Percentiles rank a stretch among this genome's conserved stretches.
Evolutionary conservation across 2,113 vertebrate species (phyloP).

Genomic region (Okapia johnstoni): DNA sequence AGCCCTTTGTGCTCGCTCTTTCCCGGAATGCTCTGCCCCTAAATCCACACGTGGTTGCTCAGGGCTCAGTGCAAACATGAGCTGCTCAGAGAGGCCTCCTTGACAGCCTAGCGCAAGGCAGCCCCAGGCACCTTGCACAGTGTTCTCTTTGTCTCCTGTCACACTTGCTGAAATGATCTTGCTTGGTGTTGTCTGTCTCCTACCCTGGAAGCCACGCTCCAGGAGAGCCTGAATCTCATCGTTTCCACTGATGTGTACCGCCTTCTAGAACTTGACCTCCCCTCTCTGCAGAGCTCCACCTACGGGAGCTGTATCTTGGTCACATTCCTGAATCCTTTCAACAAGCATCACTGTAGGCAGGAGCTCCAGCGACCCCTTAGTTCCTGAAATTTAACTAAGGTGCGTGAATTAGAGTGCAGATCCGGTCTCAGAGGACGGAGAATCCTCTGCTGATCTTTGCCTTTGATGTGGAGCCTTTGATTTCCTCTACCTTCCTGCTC

Average conservation of each 20-base stretch:
- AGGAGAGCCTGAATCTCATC: neutral
- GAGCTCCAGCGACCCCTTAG: neutral
- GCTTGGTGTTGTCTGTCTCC: neutral
- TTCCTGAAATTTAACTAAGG: constrained; percentile 51
- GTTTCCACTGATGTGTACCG: neutral
- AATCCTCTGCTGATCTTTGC: neutral
- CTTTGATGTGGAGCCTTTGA: constrained; percentile 63
- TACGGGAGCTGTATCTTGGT: constrained; percentile 29
- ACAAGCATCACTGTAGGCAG: neutral
- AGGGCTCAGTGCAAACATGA: neutral
- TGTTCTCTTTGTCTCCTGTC: fast-evolving
- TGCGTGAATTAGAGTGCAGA: constrained; percentile 32
- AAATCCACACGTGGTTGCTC: fast-evolving
- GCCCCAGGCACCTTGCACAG: too few species aligned
- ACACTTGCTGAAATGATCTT: neutral
- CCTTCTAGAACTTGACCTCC: constrained; percentile 52
- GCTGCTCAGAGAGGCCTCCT: neutral
- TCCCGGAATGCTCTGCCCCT: neutral
- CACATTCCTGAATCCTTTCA: neutral
- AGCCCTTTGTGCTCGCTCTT: neutral
- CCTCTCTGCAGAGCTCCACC: constrained; percentile 32
- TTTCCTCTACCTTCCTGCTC: constrained; percentile 7
- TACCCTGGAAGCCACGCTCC: neutral
- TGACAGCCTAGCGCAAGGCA: neutral
- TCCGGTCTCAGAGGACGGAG: neutral